Evolutionary conservation across 2,888 invertebrate genomes (phyloP).

Genomic region (Aelia acuminata): DNA sequence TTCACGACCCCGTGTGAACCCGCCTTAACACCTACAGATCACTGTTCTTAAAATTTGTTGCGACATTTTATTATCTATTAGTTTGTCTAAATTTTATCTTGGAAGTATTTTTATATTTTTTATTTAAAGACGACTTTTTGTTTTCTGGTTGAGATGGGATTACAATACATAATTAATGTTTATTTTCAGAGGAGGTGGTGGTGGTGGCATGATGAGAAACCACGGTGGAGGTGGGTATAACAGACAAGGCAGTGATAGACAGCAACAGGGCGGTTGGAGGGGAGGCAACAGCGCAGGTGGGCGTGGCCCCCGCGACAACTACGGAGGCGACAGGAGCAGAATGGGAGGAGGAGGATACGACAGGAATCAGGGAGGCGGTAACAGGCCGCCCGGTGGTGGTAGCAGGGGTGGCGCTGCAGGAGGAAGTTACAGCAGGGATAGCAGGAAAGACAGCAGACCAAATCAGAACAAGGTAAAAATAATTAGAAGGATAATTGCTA

Average conservation of each 20-base stretch:
- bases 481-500: too few species aligned
- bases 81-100: too few species aligned
- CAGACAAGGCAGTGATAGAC: constrained; percentile 61
- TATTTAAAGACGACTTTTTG: too few species aligned
- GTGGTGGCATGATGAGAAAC: constrained; percentile 53
- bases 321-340: constrained; percentile 65
- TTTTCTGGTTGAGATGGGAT: too few species aligned
- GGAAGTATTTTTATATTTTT: too few species aligned
- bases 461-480: neutral
- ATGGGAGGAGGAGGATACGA: constrained; percentile 64
- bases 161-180: too few species aligned
- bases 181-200: constrained; percentile 49
- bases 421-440: constrained; percentile 48
- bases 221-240: constrained; percentile 64
- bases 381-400: constrained; percentile 67
- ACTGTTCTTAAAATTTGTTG: too few species aligned
- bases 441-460: constrained; percentile 13
- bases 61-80: too few species aligned
- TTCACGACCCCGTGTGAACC: too few species aligned
- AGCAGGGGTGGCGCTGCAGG: constrained; percentile 64
- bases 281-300: constrained; percentile 60
- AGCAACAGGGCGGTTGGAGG: constrained; percentile 53
- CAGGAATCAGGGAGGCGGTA: constrained; percentile 26
- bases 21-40: too few species aligned
- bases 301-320: constrained; percentile 62